Evolutionary conservation across 2,888 invertebrate species (phyloP), one percentile per base, ranked within the genome.

Genomic region (Synanthedon formicaeformis): DNA sequence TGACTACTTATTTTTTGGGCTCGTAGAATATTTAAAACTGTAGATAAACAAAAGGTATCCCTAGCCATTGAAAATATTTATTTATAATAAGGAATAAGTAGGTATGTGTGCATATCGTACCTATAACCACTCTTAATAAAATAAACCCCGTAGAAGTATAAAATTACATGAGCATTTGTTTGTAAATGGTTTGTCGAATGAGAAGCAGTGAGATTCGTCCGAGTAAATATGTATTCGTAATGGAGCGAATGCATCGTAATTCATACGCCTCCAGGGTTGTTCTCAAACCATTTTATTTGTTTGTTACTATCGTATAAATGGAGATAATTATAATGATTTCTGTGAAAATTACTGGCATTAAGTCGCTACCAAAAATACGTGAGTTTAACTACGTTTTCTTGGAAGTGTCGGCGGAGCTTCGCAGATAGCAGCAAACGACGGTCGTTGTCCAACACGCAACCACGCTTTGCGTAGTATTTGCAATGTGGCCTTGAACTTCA

Each of bases 301-400:
- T 87, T 87, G 85, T 85, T 85, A 81, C 81, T 75, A 78, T 79
- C 62, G 75, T 81, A 82, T 83, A 87, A 87, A 87, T 79, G 78
- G 75, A 73, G 71, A 79, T 86, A 81, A 87, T 87, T 86, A 87
- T 87, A 78, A 86, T 86, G 85, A 87, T 87, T 86, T 85, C 80
- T 73, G 71, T 77, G 73, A 67, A 81, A 85, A 87, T 87, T 81
- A 87, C 85, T 80, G 80, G 84, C 80, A 87, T 87, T 87, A 87
- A 78, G 77, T 74, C 81, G 87, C 87, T 87, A 87, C 87, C 87
- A 86, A 87, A 87, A 80, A 84, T 86, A 86, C 83, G 81, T 83
- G 81, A 83, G 78, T 83, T 85, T 85, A 87, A 87, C 86, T 84
- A 87, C 71, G 81, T 81, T 78, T 87, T 86, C 87, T 80, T 67